Conservation (phyloP, 2,888 invertebrate species). For the Pseudococcus viburni region DNA sequence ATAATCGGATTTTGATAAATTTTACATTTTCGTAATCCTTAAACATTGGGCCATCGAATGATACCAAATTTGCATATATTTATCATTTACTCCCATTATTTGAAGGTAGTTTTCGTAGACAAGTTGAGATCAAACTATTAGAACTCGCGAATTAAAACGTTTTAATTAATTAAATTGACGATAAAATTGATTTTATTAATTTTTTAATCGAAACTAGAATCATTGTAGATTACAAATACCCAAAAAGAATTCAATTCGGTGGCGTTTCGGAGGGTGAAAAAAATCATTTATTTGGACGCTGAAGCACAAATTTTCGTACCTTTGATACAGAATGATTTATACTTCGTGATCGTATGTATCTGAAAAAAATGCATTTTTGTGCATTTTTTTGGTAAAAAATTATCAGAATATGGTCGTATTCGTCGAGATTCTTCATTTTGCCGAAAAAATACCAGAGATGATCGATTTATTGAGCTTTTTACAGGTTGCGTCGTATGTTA, state of each 20-base stretch:
- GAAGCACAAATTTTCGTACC: conserved; percentile 34
- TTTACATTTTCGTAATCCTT: neutral
- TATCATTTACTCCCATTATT: neutral
- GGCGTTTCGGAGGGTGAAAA: neutral
- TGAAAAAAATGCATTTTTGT: conserved; percentile 10
- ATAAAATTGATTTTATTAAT: neutral
- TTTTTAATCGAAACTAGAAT: neutral
- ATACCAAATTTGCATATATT: neutral
- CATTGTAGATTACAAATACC: neutral
- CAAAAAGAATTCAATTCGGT: neutral
- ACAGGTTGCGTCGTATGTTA: neutral
- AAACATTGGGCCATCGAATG: neutral
- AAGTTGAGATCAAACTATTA: conserved; percentile 1
- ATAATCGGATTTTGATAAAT: neutral
- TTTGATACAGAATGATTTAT: neutral
- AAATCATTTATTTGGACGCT: conserved; percentile 23
- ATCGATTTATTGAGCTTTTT: neutral
- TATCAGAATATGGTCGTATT: neutral
- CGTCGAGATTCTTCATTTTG: neutral
- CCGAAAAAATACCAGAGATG: neutral
- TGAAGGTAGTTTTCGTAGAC: neutral
- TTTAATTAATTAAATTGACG: conserved; percentile 44
- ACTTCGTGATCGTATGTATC: neutral
- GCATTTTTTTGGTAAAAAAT: neutral
- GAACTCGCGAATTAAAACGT: neutral